Conservation (phyloP, 1,140 invertebrate genomes). For the Drosophila sucinea region DNA sequence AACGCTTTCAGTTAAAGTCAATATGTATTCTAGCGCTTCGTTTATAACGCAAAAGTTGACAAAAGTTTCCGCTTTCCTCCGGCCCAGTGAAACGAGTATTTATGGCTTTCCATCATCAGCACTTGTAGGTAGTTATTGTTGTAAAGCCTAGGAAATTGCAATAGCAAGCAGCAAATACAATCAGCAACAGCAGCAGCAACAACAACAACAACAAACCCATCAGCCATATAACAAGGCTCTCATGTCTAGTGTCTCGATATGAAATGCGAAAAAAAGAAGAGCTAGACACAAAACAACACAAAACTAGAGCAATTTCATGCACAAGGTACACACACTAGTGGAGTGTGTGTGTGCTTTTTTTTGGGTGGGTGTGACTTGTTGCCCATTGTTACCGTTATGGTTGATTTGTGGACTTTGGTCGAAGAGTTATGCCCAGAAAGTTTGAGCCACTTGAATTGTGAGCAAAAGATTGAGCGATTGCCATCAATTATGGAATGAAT, state of each 20-base stretch:
- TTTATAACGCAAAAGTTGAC: slow-evolving; percentile 67
- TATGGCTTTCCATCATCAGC: slow-evolving; percentile 69
- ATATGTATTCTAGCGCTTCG: slow-evolving; percentile 71
- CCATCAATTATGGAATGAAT: slow-evolving; percentile 12
- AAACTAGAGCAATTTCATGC: slow-evolving; percentile 8
- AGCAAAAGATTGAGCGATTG: slow-evolving; percentile 1
- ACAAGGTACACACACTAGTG: neutral
- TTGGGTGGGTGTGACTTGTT: slow-evolving; percentile 5
- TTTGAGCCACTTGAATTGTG: neutral
- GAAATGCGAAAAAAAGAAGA: slow-evolving; percentile 7
- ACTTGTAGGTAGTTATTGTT: slow-evolving; percentile 47
- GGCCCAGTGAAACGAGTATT: slow-evolving; percentile 37
- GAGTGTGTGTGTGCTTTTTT: neutral
- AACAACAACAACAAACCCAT: slow-evolving; percentile 38
- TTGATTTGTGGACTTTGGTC: slow-evolving; percentile 16
- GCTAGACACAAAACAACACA: slow-evolving; percentile 2
- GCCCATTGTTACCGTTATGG: slow-evolving; percentile 15
- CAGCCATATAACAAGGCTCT: slow-evolving; percentile 8
- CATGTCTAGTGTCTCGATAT: slow-evolving; percentile 15
- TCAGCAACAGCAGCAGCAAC: slow-evolving; percentile 56
- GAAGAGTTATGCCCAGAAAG: slow-evolving; percentile 6
- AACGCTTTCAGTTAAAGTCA: slow-evolving; percentile 70
- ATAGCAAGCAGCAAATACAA: slow-evolving; percentile 68
- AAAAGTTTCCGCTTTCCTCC: slow-evolving; percentile 54
- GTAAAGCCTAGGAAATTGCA: slow-evolving; percentile 61